These are phyloP conservation scores for Etheostoma nigrum DNA, from an alignment of 2,797 vertebrate genomes.

Conservation along the genomic window DNA sequence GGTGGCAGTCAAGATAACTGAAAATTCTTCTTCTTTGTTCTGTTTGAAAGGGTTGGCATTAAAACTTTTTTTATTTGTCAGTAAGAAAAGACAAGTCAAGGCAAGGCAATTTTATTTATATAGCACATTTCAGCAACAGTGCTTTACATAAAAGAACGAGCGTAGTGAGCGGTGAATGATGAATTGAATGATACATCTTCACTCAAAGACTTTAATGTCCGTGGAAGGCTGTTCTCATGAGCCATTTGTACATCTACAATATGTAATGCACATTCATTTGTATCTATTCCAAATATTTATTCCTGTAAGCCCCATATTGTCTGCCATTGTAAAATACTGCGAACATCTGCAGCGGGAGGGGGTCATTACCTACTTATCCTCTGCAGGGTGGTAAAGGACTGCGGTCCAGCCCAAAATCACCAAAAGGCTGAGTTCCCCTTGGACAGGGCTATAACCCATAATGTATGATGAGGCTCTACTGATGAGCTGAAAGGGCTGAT, in stretches of 20 bases:
- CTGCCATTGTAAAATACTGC: too few relatives aligned
- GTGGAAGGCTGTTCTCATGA: not conserved
- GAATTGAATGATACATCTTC: constrained; percentile 57
- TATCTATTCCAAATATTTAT: too few relatives aligned
- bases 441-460: not conserved
- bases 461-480: not conserved
- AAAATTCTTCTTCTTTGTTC: constrained; percentile 52
- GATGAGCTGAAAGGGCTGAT: not conserved
- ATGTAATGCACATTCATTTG: too few relatives aligned
- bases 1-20: constrained; percentile 35
- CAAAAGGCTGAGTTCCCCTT: not conserved
- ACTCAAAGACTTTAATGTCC: constrained; percentile 64
- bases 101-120: too few relatives aligned
- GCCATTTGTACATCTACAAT: too few relatives aligned
- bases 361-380: not conserved
- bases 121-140: too few relatives aligned
- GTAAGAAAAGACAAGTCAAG: not conserved
- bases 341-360: too few relatives aligned
- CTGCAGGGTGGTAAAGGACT: not conserved
- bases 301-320: too few relatives aligned
- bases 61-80: constrained; percentile 53
- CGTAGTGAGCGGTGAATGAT: constrained; percentile 45
- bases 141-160: constrained; percentile 5
- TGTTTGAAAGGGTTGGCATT: constrained; percentile 32
- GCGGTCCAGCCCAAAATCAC: not conserved